Evolutionary conservation across 2,113 vertebrate species (phyloP).

Genomic region (Guaruba guarouba): DNA sequence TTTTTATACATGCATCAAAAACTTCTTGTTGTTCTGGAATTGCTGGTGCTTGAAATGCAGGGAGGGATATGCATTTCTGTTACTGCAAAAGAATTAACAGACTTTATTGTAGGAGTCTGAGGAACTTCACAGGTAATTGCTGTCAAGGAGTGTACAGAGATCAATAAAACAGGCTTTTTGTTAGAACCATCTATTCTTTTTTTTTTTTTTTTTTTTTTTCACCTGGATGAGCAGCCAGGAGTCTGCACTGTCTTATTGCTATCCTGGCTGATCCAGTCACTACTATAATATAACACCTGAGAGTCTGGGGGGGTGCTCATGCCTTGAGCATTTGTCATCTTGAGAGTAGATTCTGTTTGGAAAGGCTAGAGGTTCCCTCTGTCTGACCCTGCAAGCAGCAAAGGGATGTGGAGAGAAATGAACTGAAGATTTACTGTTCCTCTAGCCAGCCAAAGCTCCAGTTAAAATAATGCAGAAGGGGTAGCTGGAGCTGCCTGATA

Average conservation of each 20-base stretch:
- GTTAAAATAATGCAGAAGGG: conserved; percentile 17
- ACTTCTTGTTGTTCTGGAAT: neutral
- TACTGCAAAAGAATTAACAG: neutral
- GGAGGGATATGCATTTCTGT: neutral
- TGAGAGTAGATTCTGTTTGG: neutral
- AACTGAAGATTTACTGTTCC: conserved; percentile 26
- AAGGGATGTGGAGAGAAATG: conserved; percentile 16
- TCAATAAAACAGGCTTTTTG: neutral
- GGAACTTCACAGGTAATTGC: conserved; percentile 8
- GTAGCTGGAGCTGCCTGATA: conserved; percentile 18
- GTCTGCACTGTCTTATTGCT: neutral
- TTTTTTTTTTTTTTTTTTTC: neutral
- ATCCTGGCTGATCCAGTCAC: neutral
- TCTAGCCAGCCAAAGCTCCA: neutral
- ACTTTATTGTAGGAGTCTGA: neutral
- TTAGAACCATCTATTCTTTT: neutral
- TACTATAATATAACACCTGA: neutral
- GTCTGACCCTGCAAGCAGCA: neutral
- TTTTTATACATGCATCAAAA: neutral
- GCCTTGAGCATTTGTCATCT: conserved; percentile 7
- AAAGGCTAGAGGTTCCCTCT: neutral
- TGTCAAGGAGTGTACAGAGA: neutral
- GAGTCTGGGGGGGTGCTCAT: neutral
- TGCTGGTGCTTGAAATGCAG: neutral
- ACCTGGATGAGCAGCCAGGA: neutral